Base-by-base conservation (phyloP, 1,140 invertebrate genomes). In the Centruroides sculpturatus region DNA sequence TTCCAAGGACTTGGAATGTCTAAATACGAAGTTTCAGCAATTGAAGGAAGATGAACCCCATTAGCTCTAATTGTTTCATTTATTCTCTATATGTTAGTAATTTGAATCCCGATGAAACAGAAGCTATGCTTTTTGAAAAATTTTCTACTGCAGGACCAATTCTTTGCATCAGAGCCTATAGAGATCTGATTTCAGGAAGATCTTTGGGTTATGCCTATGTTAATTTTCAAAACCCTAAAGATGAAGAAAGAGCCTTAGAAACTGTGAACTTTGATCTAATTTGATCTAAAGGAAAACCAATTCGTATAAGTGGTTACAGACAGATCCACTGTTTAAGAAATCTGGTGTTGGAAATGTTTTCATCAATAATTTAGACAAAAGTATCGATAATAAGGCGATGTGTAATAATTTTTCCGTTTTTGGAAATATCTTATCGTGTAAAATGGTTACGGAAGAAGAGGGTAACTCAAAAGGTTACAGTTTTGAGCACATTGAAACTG, bases 241-340 rank as follows among this genome's bases (percentile, higher is more conserved):
- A 99, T 83, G 95, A 96, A 74, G 97, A 99, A 80, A 83, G 94
- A 74, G 97, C 96, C 60, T 77, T 99, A 67, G 97, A 99, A 75
- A 97, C 94, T 3, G 98, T 99, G 96, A 99, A 99, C 75, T 99
- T 99, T 78, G 96, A 99, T 76, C 83, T 91, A 69, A 85, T 99
- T 66, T 23, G 23, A 23, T 23, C 0, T 23, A 95, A 96, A 74
- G 92, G 92, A 63, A 84, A 89, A 69, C 96, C 96, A 62, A 98
- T 99, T 74, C 84, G 97, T 73, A 99, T 99, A 69, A 99, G 97
- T 99, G 97, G 97, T 98, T 94, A 60, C 94, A 99, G 77, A 83
- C 96, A 71, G 97, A 99, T 81, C 96, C 97, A 49, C 97, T 95
- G 6, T 80, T 99, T 47, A 83, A 97, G 65, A 94, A 96, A 76